phyloP scores from a whole-genome alignment of 2,113 vertebrate species.

The Psephotus haematonotus region DNA sequence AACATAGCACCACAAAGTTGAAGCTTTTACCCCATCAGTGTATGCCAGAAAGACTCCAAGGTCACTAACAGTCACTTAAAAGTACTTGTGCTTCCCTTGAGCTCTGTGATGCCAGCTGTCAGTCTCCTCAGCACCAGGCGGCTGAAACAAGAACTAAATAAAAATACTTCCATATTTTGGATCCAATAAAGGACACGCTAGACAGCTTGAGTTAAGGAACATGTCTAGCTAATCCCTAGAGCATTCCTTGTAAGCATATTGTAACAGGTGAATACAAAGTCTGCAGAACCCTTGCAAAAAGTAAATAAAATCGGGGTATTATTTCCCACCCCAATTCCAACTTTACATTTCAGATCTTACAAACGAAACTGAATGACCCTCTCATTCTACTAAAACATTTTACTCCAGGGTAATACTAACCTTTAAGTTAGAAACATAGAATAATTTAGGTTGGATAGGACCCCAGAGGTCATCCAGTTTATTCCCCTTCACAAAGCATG shows the following conservation, averaged over 20 bases:
- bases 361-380: background rate
- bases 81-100: background rate
- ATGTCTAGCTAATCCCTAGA: background rate
- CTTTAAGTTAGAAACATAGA: slow-evolving; percentile 2
- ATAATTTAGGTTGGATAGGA: background rate
- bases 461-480: background rate
- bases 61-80: background rate
- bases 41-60: background rate
- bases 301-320: background rate
- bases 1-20: background rate
- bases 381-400: background rate
- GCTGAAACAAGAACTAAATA: background rate
- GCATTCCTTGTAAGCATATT: background rate
- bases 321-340: background rate
- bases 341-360: background rate
- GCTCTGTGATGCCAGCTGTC: background rate
- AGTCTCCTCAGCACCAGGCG: background rate
- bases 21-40: background rate
- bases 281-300: background rate
- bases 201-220: background rate
- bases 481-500: background rate
- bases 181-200: background rate
- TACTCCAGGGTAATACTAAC: background rate
- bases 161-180: background rate
- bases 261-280: background rate